Evolutionary conservation across 2,888 invertebrate species (phyloP).

Genomic region (Alentia gelatinosa): DNA sequence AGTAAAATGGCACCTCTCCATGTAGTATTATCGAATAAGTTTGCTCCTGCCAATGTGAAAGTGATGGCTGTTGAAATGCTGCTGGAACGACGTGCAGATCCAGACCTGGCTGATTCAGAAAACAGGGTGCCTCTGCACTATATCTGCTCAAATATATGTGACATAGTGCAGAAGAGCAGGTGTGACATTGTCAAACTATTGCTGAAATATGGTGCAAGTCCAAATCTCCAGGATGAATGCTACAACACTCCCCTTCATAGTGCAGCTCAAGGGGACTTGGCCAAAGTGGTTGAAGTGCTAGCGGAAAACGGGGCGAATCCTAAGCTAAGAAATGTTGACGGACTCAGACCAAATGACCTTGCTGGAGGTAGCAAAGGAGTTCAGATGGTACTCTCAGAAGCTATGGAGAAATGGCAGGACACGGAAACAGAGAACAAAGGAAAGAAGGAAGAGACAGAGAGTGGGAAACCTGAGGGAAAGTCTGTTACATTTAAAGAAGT

Average conservation of each 20-base stretch:
- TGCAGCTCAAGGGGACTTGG: neutral
- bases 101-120: neutral
- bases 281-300: slow-evolving; percentile 13
- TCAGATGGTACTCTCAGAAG: neutral
- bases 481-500: neutral
- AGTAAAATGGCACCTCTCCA: neutral
- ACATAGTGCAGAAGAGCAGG: neutral
- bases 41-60: slow-evolving; percentile 18
- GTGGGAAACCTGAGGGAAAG: neutral
- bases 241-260: neutral
- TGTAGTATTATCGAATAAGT: neutral
- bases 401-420: neutral
- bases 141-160: neutral
- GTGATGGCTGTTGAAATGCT: slow-evolving; percentile 26
- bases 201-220: slow-evolving; percentile 1
- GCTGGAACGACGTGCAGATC: neutral
- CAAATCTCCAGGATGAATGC: neutral
- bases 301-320: neutral
- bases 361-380: neutral
- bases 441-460: neutral
- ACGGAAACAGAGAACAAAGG: neutral
- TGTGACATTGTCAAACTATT: slow-evolving; percentile 15
- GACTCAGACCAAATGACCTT: neutral
- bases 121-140: neutral
- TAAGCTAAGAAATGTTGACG: slow-evolving; percentile 22